phyloP scores from a whole-genome alignment of 2,113 vertebrate genomes.

The Mandrillus leucophaeus region DNA sequence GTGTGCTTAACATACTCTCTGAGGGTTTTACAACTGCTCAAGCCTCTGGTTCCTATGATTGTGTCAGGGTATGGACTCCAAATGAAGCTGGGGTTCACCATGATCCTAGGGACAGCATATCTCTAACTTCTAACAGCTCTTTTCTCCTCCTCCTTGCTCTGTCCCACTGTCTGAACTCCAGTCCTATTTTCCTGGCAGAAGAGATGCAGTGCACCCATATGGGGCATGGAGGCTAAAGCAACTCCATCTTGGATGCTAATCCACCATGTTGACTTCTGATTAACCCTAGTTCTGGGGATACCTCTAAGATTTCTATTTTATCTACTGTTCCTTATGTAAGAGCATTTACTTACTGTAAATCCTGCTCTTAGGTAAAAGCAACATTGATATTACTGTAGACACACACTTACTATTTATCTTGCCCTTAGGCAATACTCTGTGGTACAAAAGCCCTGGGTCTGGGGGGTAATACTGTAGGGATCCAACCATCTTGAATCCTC shows the following conservation, averaged over 20 bases:
- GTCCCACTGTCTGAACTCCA: neutral
- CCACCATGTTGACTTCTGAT: neutral
- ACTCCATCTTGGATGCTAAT: neutral
- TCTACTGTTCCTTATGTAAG: neutral
- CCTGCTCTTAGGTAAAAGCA: neutral
- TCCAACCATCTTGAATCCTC: neutral
- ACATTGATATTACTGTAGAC: neutral
- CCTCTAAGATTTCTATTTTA: neutral
- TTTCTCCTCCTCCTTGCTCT: neutral
- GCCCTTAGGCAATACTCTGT: neutral
- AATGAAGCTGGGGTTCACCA: neutral
- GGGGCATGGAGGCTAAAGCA: neutral
- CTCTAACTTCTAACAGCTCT: neutral
- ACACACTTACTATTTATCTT: neutral
- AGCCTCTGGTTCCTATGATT: neutral
- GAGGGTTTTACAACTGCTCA: rapidly evolving
- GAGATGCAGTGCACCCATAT: neutral
- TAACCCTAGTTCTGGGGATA: neutral
- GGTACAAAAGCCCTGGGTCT: neutral
- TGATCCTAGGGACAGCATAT: neutral
- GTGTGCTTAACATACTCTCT: neutral
- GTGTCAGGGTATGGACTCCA: neutral
- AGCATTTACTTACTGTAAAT: neutral
- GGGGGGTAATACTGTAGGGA: neutral
- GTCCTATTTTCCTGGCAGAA: neutral